Conservation (phyloP, 2,797 vertebrate species). For the Fundulus diaphanus region DNA sequence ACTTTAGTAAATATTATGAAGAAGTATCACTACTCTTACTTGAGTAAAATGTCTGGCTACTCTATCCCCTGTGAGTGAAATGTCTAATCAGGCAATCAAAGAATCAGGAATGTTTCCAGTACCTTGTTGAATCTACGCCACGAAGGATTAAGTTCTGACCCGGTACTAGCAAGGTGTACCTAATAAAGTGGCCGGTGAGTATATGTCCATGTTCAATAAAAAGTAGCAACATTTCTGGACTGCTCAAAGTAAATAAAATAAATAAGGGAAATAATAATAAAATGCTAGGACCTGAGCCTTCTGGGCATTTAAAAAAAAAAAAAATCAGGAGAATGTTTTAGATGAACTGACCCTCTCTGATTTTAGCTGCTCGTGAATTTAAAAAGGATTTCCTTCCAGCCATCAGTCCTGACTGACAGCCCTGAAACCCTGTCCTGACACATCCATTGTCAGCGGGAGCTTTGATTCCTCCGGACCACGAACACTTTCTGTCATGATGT, state of each 20-base stretch:
- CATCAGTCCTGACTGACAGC: slow-evolving; percentile 43
- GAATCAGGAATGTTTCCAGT: no score
- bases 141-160: no score
- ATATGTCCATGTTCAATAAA: background rate
- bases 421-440: slow-evolving; percentile 43
- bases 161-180: no score
- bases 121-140: no score
- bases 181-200: no score
- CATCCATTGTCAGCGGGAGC: slow-evolving; percentile 40
- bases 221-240: background rate
- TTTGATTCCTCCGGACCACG: slow-evolving; percentile 35
- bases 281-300: background rate
- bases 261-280: background rate
- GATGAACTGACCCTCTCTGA: background rate
- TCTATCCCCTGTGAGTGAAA: no score
- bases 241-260: background rate
- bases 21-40: no score
- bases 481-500: slow-evolving; percentile 24
- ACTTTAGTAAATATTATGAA: no score
- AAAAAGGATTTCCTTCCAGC: slow-evolving; percentile 34
- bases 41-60: no score
- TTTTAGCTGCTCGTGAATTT: slow-evolving; percentile 31
- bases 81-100: no score
- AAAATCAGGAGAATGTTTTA: background rate
- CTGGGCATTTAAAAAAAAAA: background rate